phyloP scores from a whole-genome alignment of 2,888 invertebrate species.

The Antheraea yamamai region DNA sequence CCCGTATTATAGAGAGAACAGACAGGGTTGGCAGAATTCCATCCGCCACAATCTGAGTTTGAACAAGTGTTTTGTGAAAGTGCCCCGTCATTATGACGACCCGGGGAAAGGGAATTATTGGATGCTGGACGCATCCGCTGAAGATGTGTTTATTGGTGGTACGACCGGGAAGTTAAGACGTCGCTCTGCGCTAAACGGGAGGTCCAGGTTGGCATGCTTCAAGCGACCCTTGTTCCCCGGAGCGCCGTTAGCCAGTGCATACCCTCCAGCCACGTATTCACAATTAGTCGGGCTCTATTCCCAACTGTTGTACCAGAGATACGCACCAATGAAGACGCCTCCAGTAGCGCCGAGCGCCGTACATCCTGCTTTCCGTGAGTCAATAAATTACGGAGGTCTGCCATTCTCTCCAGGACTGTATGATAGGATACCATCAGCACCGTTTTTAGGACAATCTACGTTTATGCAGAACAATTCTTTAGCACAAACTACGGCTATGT shows the following conservation, averaged over 20 bases:
- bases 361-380: slow-evolving; percentile 77
- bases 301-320: slow-evolving; percentile 86
- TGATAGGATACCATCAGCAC: slow-evolving; percentile 59
- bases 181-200: slow-evolving; percentile 93
- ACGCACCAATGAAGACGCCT: slow-evolving; percentile 82
- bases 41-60: slow-evolving; percentile 98
- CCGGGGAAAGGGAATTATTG: slow-evolving; percentile 99
- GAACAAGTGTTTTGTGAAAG: slow-evolving; percentile 99
- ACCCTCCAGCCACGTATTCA: slow-evolving; percentile 82
- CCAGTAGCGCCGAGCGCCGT: slow-evolving; percentile 78
- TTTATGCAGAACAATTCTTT: slow-evolving; percentile 52
- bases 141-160: slow-evolving; percentile 99
- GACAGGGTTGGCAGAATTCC: slow-evolving; percentile 99
- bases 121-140: slow-evolving; percentile 99
- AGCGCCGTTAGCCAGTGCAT: slow-evolving; percentile 82
- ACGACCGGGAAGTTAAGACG: slow-evolving; percentile 96
- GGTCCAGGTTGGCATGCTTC: slow-evolving; percentile 94
- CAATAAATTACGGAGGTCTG: slow-evolving; percentile 66
- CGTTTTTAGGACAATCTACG: slow-evolving; percentile 58
- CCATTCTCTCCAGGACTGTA: slow-evolving; percentile 68
- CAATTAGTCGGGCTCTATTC: slow-evolving; percentile 82
- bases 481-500: slow-evolving; percentile 49
- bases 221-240: slow-evolving; percentile 87
- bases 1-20: slow-evolving; percentile 98
- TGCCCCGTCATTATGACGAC: slow-evolving; percentile 98